Conservation (phyloP, 2,888 invertebrate genomes). For the Leucophenga maculata region DNA sequence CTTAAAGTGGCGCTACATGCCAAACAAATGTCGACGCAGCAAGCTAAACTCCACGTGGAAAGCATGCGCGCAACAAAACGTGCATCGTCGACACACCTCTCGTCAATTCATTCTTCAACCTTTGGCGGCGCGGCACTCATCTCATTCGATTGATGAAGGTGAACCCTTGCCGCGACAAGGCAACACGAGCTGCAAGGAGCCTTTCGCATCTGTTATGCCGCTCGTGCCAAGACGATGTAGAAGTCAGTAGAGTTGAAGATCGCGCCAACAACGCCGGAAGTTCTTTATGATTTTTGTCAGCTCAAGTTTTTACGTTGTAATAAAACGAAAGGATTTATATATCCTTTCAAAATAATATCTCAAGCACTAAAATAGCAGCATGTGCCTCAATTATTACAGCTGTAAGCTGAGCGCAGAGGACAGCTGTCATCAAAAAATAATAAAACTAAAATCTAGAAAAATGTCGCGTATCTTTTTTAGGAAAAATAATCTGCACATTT, state of each 20-base stretch:
- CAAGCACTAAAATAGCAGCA: slow-evolving; percentile 1
- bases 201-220: slow-evolving; percentile 27
- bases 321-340: slow-evolving; percentile 67
- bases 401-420: neutral
- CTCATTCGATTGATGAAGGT: neutral
- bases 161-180: slow-evolving; percentile 6
- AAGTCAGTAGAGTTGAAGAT: slow-evolving; percentile 25
- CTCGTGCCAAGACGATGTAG: slow-evolving; percentile 46
- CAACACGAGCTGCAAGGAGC: neutral
- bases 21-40: neutral
- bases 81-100: neutral
- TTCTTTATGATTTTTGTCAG: slow-evolving; percentile 37
- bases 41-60: neutral
- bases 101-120: neutral
- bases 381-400: slow-evolving; percentile 4
- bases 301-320: slow-evolving; percentile 45
- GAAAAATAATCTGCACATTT: slow-evolving; percentile 9
- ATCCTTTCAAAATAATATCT: slow-evolving; percentile 45
- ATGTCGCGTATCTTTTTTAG: neutral
- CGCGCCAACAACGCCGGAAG: slow-evolving; percentile 47
- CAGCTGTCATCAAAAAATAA: neutral
- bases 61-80: neutral
- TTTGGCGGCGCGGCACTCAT: neutral
- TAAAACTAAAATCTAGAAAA: neutral
- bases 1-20: neutral